Base-by-base conservation (phyloP, 2,888 invertebrate genomes). In the Rugalucina vietnamica region DNA sequence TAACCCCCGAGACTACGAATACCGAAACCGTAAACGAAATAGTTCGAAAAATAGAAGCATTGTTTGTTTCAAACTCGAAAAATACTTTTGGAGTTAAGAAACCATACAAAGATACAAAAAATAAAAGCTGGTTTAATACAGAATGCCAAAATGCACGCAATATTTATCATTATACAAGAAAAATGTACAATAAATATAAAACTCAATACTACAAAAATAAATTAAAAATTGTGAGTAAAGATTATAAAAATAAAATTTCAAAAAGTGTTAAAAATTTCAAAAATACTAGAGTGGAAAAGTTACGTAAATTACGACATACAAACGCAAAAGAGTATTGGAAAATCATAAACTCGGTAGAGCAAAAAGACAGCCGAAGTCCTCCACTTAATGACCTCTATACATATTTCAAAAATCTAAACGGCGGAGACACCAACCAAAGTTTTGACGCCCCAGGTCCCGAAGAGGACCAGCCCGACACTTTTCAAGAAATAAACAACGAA, bases 161-260 rank as follows among this genome's bases (percentile, higher is more conserved):
- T 36, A 21, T 36, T 5, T 70, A 70, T 29, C 70, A 70, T 24
- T n/a, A 36, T 5, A 70, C 70, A 8, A 34, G 70, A 36, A 70
- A 70, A 36, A 8, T 37, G n/a, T 70, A 70, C 24, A 70, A 70
- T 36, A 70, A 34, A 21, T 70, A 70, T 70, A 70, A 70, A 70
- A 70, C 70, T 1, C 21, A 8, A 70, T 21, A 70, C 36, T 70
- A 24, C 24, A 70, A 36, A 70, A 36, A 70, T n/a, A 34, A 12
- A 21, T 37, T 36, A 18, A 54, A 54, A 54, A 18, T 21, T 21
- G 54, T 54, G 8, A 54, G 54, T 54, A 54, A 54, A 54, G 54
- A 54, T 14, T 54, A 54, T 54, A 54, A 54, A 54, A 54, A 54
- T 54, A 8, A 8, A 8, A 54, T 54, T 14, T 54, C 54, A 18